Evolutionary conservation across 2,888 invertebrate species (phyloP).

Genomic region (Amiota mariae): DNA sequence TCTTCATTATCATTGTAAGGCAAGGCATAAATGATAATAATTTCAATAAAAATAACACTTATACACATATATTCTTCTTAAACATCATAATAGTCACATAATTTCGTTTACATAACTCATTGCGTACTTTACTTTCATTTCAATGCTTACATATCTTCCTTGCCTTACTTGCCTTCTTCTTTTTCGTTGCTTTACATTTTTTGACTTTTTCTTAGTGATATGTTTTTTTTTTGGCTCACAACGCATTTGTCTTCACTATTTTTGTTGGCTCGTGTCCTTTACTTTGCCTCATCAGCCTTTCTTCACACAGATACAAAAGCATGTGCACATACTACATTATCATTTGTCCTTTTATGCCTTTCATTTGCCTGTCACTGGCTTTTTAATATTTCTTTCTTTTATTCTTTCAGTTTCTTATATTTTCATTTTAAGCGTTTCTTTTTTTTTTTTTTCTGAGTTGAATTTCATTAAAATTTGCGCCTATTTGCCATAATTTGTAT

Average conservation of each 20-base stretch:
- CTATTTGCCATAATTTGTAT: constrained; percentile 67
- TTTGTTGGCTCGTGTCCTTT: too few species aligned
- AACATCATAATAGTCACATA: constrained; percentile 4
- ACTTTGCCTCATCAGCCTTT: too few species aligned
- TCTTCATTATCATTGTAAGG: too few species aligned
- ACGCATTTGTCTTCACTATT: background rate
- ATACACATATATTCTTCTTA: background rate
- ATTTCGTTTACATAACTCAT: constrained; percentile 14
- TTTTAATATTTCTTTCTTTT: constrained; percentile 11
- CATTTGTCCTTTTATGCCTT: constrained; percentile 2
- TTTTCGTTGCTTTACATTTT: background rate
- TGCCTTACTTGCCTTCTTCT: background rate
- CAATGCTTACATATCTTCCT: background rate
- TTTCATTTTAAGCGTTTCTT: constrained; percentile 11
- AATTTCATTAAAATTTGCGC: constrained; percentile 66
- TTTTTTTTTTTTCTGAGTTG: constrained; percentile 50
- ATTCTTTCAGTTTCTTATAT: constrained; percentile 24
- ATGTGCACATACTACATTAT: background rate
- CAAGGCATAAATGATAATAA: background rate
- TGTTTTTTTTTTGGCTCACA: background rate
- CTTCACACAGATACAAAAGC: too few species aligned
- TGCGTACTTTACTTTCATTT: too few species aligned
- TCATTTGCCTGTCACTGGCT: constrained; percentile 23
- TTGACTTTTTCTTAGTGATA: background rate
- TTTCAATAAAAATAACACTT: background rate